phyloP scores from a whole-genome alignment of 1,140 invertebrate genomes.

The Listronotus oregonensis region DNA sequence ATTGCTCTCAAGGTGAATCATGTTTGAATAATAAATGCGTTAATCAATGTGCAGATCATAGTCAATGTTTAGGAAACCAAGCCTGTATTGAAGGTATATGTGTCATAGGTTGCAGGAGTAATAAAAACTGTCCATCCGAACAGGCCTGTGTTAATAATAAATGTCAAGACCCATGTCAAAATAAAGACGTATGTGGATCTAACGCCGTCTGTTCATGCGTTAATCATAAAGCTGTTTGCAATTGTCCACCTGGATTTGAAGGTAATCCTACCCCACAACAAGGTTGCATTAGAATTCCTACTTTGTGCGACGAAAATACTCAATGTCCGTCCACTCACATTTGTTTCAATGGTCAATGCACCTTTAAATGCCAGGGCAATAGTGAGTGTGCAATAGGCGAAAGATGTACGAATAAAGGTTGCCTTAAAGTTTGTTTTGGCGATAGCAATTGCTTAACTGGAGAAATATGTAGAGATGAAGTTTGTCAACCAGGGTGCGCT shows the following conservation, averaged over 20 bases:
- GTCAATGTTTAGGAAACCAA: constrained; percentile 77
- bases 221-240: constrained; percentile 73
- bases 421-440: constrained; percentile 83
- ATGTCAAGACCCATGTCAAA: constrained; percentile 81
- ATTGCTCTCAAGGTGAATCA: constrained; percentile 80
- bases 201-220: constrained; percentile 80
- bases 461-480: constrained; percentile 81
- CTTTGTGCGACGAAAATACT: constrained; percentile 65
- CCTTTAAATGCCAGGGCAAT: constrained; percentile 73
- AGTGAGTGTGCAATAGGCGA: constrained; percentile 80
- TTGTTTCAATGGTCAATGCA: constrained; percentile 76
- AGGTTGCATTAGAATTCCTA: constrained; percentile 80
- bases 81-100: constrained; percentile 82
- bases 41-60: constrained; percentile 76
- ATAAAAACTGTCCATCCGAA: constrained; percentile 75
- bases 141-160: constrained; percentile 83
- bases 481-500: constrained; percentile 81
- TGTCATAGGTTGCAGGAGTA: constrained; percentile 78
- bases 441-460: constrained; percentile 88
- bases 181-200: constrained; percentile 77
- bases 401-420: constrained; percentile 77
- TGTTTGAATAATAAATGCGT: constrained; percentile 80
- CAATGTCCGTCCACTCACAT: constrained; percentile 75
- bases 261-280: constrained; percentile 87
- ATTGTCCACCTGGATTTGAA: constrained; percentile 81